A percentile compares a stretch with the other conserved stretches of the same genome.
phyloP scores from a whole-genome alignment of 1,140 invertebrate species.

The Octopus sinensis region DNA sequence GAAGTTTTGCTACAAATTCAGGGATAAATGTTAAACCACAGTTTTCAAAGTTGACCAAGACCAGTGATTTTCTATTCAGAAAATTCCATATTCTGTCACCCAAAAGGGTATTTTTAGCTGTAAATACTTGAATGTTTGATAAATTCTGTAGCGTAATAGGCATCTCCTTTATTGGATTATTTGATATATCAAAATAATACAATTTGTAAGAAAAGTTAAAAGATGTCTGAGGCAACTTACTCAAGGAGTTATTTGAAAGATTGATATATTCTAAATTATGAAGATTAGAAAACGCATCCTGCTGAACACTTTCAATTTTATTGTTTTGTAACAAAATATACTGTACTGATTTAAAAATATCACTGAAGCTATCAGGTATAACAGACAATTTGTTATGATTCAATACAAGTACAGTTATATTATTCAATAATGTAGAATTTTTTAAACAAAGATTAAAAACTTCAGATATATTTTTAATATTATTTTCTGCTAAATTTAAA shows the following conservation, averaged over 20 bases:
- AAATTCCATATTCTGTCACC: neutral
- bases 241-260: neutral
- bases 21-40: neutral
- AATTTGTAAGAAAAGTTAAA: neutral
- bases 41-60: neutral
- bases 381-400: neutral
- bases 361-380: neutral
- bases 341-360: neutral
- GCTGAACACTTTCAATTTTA: neutral
- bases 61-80: neutral
- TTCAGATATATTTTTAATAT: neutral
- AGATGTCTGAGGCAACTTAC: neutral
- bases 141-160: neutral
- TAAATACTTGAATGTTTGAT: neutral
- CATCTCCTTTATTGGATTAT: neutral
- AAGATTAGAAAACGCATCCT: neutral
- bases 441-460: neutral
- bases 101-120: neutral
- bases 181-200: neutral
- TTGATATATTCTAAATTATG: neutral
- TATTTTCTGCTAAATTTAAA: neutral
- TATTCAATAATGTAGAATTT: neutral
- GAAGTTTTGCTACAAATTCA: neutral
- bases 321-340: neutral
- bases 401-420: neutral